phyloP scores from a whole-genome alignment of 1,140 invertebrate species.

The Conus betulinus region DNA sequence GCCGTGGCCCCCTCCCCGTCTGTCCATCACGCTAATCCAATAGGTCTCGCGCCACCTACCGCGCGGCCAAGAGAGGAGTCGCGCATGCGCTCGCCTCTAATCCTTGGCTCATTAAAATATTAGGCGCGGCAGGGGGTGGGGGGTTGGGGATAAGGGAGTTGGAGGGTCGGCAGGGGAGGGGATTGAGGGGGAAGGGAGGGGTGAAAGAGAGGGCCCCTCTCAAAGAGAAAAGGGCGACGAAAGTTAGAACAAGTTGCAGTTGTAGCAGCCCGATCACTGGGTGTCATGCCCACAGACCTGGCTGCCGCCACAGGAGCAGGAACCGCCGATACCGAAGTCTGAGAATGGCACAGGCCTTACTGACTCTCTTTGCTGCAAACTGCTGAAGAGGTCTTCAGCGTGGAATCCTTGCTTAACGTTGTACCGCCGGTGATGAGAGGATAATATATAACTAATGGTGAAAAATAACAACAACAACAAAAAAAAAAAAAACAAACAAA shows the following conservation, averaged over 20 bases:
- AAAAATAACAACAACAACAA: too few relatives aligned
- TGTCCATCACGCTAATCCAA: conserved; percentile 17
- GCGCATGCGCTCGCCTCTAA: not conserved
- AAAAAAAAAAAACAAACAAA: too few relatives aligned
- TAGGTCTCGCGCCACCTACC: conserved; percentile 8
- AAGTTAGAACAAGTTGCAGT: conserved; percentile 14
- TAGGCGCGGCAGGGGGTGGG: not conserved
- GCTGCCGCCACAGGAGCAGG: too few relatives aligned
- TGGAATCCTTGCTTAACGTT: too few relatives aligned
- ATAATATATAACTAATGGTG: too few relatives aligned
- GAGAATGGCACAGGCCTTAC: too few relatives aligned
- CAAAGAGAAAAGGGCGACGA: conserved; percentile 13
- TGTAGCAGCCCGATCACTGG: not conserved
- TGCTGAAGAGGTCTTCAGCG: too few relatives aligned
- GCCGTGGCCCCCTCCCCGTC: not conserved
- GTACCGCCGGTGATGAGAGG: too few relatives aligned
- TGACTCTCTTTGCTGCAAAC: too few relatives aligned
- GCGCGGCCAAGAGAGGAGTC: not conserved
- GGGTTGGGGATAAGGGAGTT: not conserved
- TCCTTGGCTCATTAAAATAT: conserved; percentile 11
- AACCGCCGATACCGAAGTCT: too few relatives aligned
- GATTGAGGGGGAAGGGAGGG: not conserved
- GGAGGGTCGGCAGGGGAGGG: too few relatives aligned
- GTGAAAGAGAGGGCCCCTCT: not conserved
- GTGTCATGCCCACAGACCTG: too few relatives aligned